These are phyloP conservation scores for Rhamnusium bicolor DNA, from an alignment of 2,888 invertebrate species.

Conservation along the genomic window DNA sequence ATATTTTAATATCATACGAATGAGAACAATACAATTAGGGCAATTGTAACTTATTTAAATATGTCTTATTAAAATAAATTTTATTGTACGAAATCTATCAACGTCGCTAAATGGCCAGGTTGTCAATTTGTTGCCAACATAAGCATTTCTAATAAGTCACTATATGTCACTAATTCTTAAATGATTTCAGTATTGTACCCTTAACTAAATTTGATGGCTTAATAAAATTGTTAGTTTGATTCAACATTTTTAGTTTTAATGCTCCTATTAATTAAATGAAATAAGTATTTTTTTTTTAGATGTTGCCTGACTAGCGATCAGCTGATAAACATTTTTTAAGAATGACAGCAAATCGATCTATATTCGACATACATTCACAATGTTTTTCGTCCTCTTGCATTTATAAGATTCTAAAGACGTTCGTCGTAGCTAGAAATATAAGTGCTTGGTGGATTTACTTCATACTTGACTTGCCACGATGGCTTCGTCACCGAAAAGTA, in stretches of 20 bases:
- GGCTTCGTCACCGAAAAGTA: conserved; percentile 59
- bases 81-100: background rate
- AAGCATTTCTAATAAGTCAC: background rate
- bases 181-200: background rate
- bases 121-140: conserved; percentile 20
- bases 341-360: conserved; percentile 32
- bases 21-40: too few species aligned
- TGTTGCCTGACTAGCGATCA: conserved; percentile 16
- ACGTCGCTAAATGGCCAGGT: background rate
- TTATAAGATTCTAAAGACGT: background rate
- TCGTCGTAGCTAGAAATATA: background rate
- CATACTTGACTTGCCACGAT: conserved; percentile 65
- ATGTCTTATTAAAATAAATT: too few species aligned
- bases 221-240: conserved; percentile 8
- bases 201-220: background rate
- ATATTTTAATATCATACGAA: too few species aligned
- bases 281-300: background rate
- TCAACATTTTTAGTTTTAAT: background rate
- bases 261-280: background rate
- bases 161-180: background rate
- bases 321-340: conserved; percentile 14
- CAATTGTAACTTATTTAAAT: too few species aligned
- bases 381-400: background rate
- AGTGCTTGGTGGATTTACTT: conserved; percentile 4
- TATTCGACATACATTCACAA: background rate